A percentile compares a stretch with the other conserved stretches of the same genome.
Conservation (phyloP, 2,113 vertebrate species). For the Proterorhinus semilunaris region DNA sequence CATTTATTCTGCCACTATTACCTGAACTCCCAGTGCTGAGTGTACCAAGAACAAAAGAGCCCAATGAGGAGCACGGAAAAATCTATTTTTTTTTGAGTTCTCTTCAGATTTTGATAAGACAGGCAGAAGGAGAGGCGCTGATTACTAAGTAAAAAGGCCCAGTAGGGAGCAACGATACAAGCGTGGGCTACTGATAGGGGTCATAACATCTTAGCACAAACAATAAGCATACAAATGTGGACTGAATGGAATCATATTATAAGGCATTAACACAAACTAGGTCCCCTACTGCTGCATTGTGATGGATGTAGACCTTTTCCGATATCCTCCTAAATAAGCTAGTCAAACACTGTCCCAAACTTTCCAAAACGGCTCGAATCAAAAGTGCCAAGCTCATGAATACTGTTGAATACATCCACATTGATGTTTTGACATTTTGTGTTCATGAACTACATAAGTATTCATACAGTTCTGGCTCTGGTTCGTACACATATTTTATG, state of each 20-base stretch:
- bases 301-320: background rate
- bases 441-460: conserved; percentile 55
- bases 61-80: conserved; percentile 41
- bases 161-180: conserved; percentile 19
- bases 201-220: conserved; percentile 8
- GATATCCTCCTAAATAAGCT: background rate
- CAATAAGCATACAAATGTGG: background rate
- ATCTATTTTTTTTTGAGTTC: conserved; percentile 24
- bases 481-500: conserved; percentile 20
- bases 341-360: too few species aligned
- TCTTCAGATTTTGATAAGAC: conserved; percentile 45
- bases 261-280: background rate
- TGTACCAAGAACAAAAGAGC: conserved; percentile 31
- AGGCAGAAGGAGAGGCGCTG: conserved; percentile 36
- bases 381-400: conserved; percentile 56
- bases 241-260: background rate
- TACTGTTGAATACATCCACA: conserved; percentile 60
- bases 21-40: conserved; percentile 2
- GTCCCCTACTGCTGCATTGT: too few species aligned
- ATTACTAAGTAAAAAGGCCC: conserved; percentile 35
- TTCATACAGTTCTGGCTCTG: conserved; percentile 16
- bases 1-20: background rate
- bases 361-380: conserved; percentile 27
- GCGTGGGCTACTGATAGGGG: conserved; percentile 20
- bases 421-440: conserved; percentile 64